Evolutionary conservation across 2,113 vertebrate species (phyloP), one percentile per base, ranked within the genome.

Genomic region (Gymnorhina tibicen): DNA sequence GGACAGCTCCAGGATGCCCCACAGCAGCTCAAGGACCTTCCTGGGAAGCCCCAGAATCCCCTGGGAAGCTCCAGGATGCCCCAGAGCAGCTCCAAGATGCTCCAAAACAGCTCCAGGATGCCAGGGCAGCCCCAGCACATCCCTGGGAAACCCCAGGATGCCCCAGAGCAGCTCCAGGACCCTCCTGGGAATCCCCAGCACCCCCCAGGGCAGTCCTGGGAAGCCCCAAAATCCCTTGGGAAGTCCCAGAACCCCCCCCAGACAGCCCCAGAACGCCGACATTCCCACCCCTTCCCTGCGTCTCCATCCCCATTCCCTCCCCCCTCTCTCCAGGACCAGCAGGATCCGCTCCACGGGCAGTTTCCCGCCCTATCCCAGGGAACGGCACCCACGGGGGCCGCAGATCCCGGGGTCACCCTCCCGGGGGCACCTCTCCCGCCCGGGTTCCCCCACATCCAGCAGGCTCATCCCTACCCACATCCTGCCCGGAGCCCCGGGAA

Each of bases 301-400:
- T 33, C 56, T n/a, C 68, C 16, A 2, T 8, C 47, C n/a, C 68
- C 16, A 1, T 8, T 4, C 23, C 16, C 2, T 4, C 28, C n/a
- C n/a, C 1, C 10, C 5, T 77, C 63, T 19, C 2, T 0, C 53
- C 3, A 1, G 49, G 69, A 21, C 0, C 6, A 49, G 46, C 62
- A 27, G 56, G 35, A 32, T 33, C 73, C 49, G 0, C 0, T 1
- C 37, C 42, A 1, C 0, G 3, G 27, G 32, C 92, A 6, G 8
- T 9, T 39, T 26, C 2, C 67, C 56, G 3, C 1, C 74, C 16
- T 3, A 0, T 26, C 16, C 42, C 76, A 4, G 14, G 68, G 67
- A 7, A 37, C 4, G 26, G 76, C 60, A 49, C 49, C 64, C 39
- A 1, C 0, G 1, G 33, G 44, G 8, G 15, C 30, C 50, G 72